Evolutionary conservation across 2,888 invertebrate species (phyloP).

Genomic region (Thalpophila matura): DNA sequence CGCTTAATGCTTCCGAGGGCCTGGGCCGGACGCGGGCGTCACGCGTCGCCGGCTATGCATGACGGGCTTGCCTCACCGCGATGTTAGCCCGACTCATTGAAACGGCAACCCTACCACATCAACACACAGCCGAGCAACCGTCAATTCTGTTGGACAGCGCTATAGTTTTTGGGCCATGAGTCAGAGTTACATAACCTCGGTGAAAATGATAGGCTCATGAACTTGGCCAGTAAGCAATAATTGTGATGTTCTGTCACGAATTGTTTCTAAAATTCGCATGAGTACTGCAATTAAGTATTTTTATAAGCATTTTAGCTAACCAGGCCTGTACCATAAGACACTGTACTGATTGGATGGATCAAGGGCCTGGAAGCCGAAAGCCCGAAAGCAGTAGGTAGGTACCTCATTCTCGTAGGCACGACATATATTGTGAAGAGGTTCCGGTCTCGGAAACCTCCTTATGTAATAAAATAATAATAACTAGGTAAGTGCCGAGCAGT

Average conservation of each 20-base stretch:
- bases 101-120: constrained; percentile 58
- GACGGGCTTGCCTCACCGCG: constrained; percentile 83
- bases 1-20: constrained; percentile 82
- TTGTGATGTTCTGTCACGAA: constrained; percentile 48
- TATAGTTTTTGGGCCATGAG: constrained; percentile 65
- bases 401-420: too few relatives aligned
- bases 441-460: too few relatives aligned
- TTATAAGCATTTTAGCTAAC: background rate
- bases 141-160: constrained; percentile 51
- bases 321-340: too few relatives aligned
- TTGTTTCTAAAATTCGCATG: constrained; percentile 19
- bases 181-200: constrained; percentile 62
- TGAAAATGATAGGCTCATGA: constrained; percentile 64
- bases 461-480: too few relatives aligned
- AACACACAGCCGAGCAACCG: constrained; percentile 39
- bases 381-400: too few relatives aligned
- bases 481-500: too few relatives aligned
- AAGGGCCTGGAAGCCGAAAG: too few relatives aligned
- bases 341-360: too few relatives aligned
- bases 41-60: constrained; percentile 83
- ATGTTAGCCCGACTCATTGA: constrained; percentile 64
- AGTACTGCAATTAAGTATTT: too few relatives aligned
- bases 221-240: constrained; percentile 54
- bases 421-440: too few relatives aligned
- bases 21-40: constrained; percentile 83